These are phyloP conservation scores for Theonella swinhoei DNA, from an alignment of 37 sponge, comb jelly and placozoan genomes.

Conservation along the genomic window DNA sequence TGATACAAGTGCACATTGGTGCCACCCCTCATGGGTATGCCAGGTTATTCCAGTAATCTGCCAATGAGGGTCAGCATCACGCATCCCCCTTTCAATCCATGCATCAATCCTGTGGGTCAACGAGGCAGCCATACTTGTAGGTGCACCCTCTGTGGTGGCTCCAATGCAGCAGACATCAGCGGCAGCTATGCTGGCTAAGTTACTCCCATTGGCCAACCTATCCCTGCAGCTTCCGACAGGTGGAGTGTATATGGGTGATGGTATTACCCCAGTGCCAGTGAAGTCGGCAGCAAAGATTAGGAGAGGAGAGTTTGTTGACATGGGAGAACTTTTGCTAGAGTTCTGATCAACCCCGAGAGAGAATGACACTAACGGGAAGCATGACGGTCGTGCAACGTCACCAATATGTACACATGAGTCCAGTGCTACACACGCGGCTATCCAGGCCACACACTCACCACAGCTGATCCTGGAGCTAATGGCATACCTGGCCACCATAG, in stretches of 20 bases:
- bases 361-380: neutral
- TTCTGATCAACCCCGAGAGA: neutral
- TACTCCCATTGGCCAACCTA: neutral
- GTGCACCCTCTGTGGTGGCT: neutral
- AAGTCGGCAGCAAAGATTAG: neutral
- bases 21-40: too few relatives aligned
- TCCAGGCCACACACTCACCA: neutral
- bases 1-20: too few relatives aligned
- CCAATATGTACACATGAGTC: slow-evolving; percentile 14
- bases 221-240: neutral
- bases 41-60: too few relatives aligned
- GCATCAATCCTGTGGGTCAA: neutral
- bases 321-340: slow-evolving; percentile 4
- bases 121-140: neutral
- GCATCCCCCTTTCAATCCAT: too few relatives aligned
- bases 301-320: slow-evolving; percentile 6
- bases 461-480: slow-evolving; percentile 22
- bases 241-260: slow-evolving; percentile 7
- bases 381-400: neutral
- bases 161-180: neutral
- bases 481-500: slow-evolving; percentile 38
- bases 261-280: neutral
- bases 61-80: too few relatives aligned
- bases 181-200: neutral
- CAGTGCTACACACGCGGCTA: slow-evolving; percentile 23